Base-by-base conservation (phyloP, 2,888 invertebrate genomes). In the Amaurobius ferox region DNA sequence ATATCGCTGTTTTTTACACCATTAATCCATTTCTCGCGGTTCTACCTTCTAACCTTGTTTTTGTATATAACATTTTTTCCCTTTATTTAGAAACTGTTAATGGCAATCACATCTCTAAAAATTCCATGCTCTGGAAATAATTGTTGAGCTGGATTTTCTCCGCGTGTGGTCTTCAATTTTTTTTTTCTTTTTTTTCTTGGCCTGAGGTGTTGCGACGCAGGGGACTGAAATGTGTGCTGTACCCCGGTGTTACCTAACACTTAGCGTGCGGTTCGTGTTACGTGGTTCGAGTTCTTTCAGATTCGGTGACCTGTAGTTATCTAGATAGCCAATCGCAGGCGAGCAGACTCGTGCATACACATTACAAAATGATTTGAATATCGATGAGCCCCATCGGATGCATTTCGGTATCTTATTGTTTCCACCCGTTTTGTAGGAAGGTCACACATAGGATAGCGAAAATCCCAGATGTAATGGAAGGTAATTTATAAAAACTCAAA, bases 61-160 rank as follows among this genome's bases (percentile, higher is more conserved):
- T 29, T 13, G 13, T 11, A 64, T 64, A 6, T n/a, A n/a, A n/a
- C 28, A 29, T 29, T 29, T 26, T 30, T 23, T 16, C 64, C 13
- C 28, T 13, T 74, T 68, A 68, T 68, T 70, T 67, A 62, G 44
- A 76, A 66, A 76, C 76, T 83, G 81, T 83, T 83, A 83, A 76
- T 83, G 76, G 76, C 2, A 48, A 9, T 19, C 30, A 39, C 39
- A 30, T 64, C 66, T 30, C 39, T 67, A 80, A 73, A 73, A 73
- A 28, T 70, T 23, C 48, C 39, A 19, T 19, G 55, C 19, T 76
- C 61, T n/a, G 61, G 32, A 61, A 74, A 81, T 68, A 68, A 73
- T 74, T 68, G 74, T 73, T 35, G 19, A 73, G 19, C 29, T 13
- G 32, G 29, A 29, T 39, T 73, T 23, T 2, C 28, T 19, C 73